Percentiles rank a stretch among this genome's conserved stretches.
phyloP scores from a whole-genome alignment of 2,113 vertebrate species.

The Pionites leucogaster region DNA sequence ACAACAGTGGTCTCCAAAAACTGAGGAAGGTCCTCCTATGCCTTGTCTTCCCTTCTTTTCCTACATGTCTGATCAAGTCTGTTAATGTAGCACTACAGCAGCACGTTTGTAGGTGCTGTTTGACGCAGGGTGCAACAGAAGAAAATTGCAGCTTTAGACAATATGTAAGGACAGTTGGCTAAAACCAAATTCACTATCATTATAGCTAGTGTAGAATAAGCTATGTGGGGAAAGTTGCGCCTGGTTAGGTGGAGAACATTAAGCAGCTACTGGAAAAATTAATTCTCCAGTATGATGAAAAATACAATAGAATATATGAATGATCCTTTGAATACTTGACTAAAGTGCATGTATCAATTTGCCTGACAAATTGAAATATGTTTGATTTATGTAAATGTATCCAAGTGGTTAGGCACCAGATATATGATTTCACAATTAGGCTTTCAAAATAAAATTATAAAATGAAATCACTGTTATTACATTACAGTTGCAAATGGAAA shows the following conservation, averaged over 20 bases:
- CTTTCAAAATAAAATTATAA: neutral
- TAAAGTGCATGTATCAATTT: neutral
- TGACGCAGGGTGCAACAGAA: neutral
- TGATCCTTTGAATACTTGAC: neutral
- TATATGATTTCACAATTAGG: neutral
- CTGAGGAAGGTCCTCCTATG: neutral
- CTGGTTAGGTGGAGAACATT: neutral
- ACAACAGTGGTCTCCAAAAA: neutral
- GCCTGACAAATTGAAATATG: neutral
- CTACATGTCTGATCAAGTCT: fast-evolving
- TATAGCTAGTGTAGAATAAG: neutral
- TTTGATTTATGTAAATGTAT: neutral
- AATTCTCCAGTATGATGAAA: neutral
- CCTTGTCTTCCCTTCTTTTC: neutral
- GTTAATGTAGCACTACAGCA: neutral
- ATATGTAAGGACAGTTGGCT: neutral
- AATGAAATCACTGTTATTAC: neutral
- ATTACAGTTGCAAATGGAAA: neutral
- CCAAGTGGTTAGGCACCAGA: neutral
- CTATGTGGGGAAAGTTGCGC: neutral
- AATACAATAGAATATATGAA: neutral
- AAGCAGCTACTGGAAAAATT: neutral
- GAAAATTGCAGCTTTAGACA: neutral
- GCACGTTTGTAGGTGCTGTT: neutral
- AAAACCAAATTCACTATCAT: neutral